A percentile compares a stretch with the other conserved stretches of the same genome.
Conservation (phyloP, 2,113 vertebrate genomes). For the Sylvilagus bachmani region DNA sequence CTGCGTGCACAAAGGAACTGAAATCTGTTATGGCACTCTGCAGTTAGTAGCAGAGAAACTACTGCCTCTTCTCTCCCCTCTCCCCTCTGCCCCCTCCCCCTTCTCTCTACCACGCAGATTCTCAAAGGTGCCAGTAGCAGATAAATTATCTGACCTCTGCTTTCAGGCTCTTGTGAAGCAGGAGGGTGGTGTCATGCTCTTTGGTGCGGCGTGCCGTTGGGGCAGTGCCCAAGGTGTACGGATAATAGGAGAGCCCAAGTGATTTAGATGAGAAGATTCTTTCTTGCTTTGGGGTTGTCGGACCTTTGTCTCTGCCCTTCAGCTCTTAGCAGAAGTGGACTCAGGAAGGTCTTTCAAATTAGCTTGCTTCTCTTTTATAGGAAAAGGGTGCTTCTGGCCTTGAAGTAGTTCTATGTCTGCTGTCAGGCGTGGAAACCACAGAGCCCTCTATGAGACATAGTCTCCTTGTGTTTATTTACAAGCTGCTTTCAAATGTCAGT, state of each 20-base stretch:
- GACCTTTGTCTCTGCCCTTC: conserved; percentile 57
- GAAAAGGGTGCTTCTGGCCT: background rate
- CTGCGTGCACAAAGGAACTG: conserved; percentile 84
- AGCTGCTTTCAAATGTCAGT: background rate
- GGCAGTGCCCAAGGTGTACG: background rate
- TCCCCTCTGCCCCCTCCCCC: conserved; percentile 60
- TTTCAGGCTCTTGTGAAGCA: conserved; percentile 1
- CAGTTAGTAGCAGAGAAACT: conserved; percentile 81
- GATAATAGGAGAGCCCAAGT: background rate
- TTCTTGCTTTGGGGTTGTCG: conserved; percentile 30
- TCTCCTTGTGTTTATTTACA: conserved; percentile 6
- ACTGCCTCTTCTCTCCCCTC: background rate
- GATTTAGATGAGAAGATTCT: conserved; percentile 13
- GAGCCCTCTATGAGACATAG: background rate
- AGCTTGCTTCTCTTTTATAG: background rate
- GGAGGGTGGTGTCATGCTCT: background rate
- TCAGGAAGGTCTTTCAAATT: background rate
- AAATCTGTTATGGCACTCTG: conserved; percentile 80
- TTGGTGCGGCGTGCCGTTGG: background rate
- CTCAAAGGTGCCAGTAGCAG: conserved; percentile 76
- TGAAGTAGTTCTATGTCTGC: background rate
- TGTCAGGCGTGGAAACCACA: background rate
- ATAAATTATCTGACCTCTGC: conserved; percentile 49
- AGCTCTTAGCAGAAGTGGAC: background rate
- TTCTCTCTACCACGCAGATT: conserved; percentile 63